These are phyloP conservation scores for Oopsacas minuta DNA, from an alignment of 37 sponge, comb jelly and placozoan species.

Conservation along the genomic window DNA sequence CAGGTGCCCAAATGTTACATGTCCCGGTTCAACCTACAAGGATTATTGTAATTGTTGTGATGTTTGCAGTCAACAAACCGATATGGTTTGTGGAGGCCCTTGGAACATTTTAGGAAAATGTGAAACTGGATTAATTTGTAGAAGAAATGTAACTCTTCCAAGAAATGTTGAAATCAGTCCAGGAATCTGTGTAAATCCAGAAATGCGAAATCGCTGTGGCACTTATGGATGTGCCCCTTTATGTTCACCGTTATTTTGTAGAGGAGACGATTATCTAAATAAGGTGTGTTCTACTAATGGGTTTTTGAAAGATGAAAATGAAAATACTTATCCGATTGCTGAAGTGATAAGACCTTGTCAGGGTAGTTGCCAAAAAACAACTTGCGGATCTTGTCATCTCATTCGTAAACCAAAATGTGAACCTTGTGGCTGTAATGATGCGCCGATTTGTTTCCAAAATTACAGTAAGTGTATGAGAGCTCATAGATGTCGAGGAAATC, in stretches of 20 bases:
- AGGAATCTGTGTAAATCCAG: neutral
- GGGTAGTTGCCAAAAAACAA: slow-evolving; percentile 9
- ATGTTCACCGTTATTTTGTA: neutral
- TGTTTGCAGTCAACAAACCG: neutral
- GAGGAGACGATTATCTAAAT: neutral
- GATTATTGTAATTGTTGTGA: slow-evolving; percentile 10
- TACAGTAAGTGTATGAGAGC: slow-evolving; percentile 11
- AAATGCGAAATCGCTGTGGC: neutral
- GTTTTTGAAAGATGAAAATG: neutral
- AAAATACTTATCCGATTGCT: neutral
- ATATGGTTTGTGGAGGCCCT: neutral
- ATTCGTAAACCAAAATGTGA: slow-evolving; percentile 16
- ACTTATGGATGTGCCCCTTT: slow-evolving; percentile 4
- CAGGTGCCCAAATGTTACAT: neutral
- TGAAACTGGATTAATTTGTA: slow-evolving; percentile 8
- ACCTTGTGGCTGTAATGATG: neutral
- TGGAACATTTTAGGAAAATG: neutral
- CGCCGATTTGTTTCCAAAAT: neutral
- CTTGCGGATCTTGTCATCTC: neutral
- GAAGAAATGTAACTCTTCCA: neutral
- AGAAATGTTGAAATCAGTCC: neutral
- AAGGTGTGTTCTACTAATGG: slow-evolving; percentile 2
- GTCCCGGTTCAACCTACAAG: neutral
- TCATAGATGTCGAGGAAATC: slow-evolving; percentile 6
- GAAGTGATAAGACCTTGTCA: slow-evolving; percentile 7